Conservation (phyloP, 2,113 vertebrate species). For the Microtus pennsylvanicus region DNA sequence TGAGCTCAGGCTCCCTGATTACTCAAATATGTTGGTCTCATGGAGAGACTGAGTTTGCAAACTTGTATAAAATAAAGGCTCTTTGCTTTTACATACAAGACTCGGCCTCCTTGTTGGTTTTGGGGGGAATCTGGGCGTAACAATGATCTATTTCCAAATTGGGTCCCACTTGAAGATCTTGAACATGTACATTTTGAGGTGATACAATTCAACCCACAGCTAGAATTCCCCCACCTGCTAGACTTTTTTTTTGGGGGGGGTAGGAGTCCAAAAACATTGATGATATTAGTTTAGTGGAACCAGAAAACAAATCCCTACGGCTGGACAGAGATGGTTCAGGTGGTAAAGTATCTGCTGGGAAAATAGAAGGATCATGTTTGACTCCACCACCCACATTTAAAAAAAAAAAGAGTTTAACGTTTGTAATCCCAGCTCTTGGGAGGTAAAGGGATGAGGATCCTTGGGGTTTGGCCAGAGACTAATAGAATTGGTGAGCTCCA, state of each 20-base stretch:
- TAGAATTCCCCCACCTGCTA: not conserved
- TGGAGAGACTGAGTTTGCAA: too few species aligned
- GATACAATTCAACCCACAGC: too few species aligned
- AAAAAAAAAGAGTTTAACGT: not conserved
- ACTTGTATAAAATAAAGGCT: too few species aligned
- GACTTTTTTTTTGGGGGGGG: not conserved
- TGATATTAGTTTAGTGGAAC: not conserved
- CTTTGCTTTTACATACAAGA: too few species aligned
- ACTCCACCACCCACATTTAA: not conserved
- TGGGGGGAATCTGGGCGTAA: too few species aligned
- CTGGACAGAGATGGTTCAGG: not conserved
- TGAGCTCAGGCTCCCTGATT: too few species aligned
- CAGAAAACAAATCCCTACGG: not conserved
- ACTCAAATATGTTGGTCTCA: too few species aligned
- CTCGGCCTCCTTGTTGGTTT: too few species aligned
- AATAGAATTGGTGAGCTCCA: not conserved
- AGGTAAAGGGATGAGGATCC: not conserved
- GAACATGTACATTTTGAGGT: not conserved
- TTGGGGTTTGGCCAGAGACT: not conserved
- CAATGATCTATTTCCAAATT: not conserved
- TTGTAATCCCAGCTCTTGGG: not conserved
- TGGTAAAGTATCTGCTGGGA: not conserved
- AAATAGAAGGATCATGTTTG: not conserved
- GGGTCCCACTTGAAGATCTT: not conserved
- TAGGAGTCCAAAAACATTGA: not conserved